Evolutionary conservation across 2,888 invertebrate species (phyloP).

Genomic region (Rapana venosa): DNA sequence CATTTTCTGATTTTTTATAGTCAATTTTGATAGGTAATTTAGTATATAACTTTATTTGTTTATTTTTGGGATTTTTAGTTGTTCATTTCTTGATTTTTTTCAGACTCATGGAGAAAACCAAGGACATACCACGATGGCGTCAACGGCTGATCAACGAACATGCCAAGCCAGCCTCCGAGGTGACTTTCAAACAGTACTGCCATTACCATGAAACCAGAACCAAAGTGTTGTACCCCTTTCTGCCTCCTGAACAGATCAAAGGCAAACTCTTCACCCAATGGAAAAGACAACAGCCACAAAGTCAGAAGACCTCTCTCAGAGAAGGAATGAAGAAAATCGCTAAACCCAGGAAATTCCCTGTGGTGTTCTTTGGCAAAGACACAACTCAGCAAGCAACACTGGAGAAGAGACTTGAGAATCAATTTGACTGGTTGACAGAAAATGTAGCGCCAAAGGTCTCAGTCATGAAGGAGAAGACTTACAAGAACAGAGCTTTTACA

Average conservation of each 20-base stretch:
- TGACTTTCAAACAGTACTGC: slow-evolving; percentile 52
- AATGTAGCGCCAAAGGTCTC: not conserved
- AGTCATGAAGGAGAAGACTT: slow-evolving; percentile 25
- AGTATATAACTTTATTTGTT: not conserved
- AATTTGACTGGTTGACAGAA: not conserved
- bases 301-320: slow-evolving; percentile 54
- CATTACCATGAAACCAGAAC: slow-evolving; percentile 58
- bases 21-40: not conserved
- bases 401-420: not conserved
- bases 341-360: slow-evolving; percentile 26
- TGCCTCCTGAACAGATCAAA: slow-evolving; percentile 64
- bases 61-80: not conserved
- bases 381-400: not conserved
- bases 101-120: slow-evolving; percentile 34
- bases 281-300: slow-evolving; percentile 52
- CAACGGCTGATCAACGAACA: slow-evolving; percentile 16
- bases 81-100: not conserved
- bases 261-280: slow-evolving; percentile 62
- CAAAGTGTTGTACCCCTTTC: slow-evolving; percentile 62
- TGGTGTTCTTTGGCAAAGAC: not conserved
- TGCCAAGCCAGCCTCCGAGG: slow-evolving; percentile 37
- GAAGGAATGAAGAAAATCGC: slow-evolving; percentile 46
- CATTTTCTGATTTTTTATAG: no score
- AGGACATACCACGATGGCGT: slow-evolving; percentile 36
- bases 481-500: slow-evolving; percentile 31